Conservation (phyloP, 2,888 invertebrate genomes). For the Trachelus iudaicus region DNA sequence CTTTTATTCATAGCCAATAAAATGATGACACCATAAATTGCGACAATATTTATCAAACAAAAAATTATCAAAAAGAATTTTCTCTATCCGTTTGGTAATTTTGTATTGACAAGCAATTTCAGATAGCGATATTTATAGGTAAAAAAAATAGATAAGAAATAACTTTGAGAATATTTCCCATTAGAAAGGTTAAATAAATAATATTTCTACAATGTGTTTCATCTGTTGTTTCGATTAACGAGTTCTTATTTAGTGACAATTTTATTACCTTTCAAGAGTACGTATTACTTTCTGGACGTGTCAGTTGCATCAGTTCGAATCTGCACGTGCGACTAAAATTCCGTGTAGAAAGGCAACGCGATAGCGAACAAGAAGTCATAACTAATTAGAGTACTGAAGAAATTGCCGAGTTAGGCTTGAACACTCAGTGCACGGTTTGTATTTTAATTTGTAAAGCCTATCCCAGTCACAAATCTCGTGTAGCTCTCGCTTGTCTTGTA, state of each 20-base stretch:
- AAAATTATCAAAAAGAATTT: too few species aligned
- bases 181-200: neutral
- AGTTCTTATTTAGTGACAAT: neutral
- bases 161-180: neutral
- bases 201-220: neutral
- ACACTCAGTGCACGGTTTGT: neutral
- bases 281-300: neutral
- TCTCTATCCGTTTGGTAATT: neutral
- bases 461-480: neutral
- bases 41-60: too few species aligned
- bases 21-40: neutral
- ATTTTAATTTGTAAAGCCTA: neutral
- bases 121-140: neutral
- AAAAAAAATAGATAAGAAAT: too few species aligned
- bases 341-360: neutral
- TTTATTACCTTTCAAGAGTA: neutral
- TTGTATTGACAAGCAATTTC: neutral
- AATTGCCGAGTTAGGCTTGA: neutral
- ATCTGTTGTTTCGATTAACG: neutral
- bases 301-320: neutral
- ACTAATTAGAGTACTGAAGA: neutral
- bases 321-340: neutral
- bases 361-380: neutral
- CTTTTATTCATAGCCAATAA: neutral
- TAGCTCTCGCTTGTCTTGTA: neutral